Conservation (phyloP, 2,888 invertebrate species). For the Parnassius apollo region DNA sequence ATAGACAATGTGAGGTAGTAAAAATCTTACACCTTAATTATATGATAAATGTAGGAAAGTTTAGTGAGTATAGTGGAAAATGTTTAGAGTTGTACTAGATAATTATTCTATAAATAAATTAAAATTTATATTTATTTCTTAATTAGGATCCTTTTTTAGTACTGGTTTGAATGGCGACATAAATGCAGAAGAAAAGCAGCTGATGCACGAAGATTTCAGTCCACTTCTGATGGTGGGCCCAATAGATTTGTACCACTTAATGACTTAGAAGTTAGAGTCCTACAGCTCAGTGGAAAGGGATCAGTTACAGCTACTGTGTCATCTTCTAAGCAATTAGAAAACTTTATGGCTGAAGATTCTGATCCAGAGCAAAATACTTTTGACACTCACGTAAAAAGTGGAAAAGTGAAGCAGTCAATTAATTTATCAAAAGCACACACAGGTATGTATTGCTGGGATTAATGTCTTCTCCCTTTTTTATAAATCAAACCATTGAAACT, state of each 20-base stretch:
- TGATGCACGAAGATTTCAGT: slow-evolving; percentile 50
- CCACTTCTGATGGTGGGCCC: slow-evolving; percentile 42
- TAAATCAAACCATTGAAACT: no score
- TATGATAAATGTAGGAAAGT: no score
- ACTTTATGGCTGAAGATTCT: slow-evolving; percentile 53
- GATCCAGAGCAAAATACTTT: slow-evolving; percentile 53
- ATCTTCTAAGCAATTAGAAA: slow-evolving; percentile 48
- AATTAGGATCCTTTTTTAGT: slow-evolving; percentile 46
- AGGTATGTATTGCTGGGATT: slow-evolving; percentile 28
- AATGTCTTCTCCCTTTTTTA: not conserved
- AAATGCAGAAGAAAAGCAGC: slow-evolving; percentile 68
- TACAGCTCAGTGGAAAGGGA: slow-evolving; percentile 57
- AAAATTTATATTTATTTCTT: slow-evolving; percentile 6
- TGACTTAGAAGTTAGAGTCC: slow-evolving; percentile 64
- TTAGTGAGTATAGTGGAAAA: no score
- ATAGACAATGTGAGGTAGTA: no score
- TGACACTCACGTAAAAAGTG: slow-evolving; percentile 39
- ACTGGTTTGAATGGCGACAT: slow-evolving; percentile 72
- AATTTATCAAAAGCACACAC: slow-evolving; percentile 24
- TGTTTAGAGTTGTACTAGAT: no score
- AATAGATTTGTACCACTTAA: slow-evolving; percentile 59
- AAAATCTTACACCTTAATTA: no score
- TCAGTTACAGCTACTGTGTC: slow-evolving; percentile 39
- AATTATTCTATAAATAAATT: not conserved
- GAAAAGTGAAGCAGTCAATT: slow-evolving; percentile 29